These are phyloP conservation scores for Lissocephala sabroskyi DNA, from an alignment of 2,888 invertebrate genomes.

Conservation along the genomic window DNA sequence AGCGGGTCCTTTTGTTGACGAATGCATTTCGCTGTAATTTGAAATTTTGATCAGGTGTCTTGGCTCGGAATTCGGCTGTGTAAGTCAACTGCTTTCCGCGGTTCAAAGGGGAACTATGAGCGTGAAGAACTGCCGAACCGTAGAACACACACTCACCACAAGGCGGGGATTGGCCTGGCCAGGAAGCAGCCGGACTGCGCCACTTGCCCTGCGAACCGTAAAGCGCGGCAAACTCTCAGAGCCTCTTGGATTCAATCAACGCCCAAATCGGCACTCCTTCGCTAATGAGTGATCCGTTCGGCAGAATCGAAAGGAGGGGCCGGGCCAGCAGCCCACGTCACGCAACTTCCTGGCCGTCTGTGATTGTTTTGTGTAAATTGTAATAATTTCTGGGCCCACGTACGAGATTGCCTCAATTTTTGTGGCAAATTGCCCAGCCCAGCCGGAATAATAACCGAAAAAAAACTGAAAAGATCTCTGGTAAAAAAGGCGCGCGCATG, in stretches of 20 bases:
- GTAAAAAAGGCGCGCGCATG: constrained; percentile 23
- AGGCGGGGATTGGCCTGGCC: background rate
- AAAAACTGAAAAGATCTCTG: constrained; percentile 17
- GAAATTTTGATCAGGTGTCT: constrained; percentile 63
- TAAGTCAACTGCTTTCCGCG: constrained; percentile 13
- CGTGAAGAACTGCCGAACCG: constrained; percentile 57
- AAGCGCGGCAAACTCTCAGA: no score
- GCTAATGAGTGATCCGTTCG: no score
- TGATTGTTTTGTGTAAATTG: no score
- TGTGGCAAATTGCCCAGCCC: constrained; percentile 18
- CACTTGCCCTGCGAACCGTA: constrained; percentile 54
- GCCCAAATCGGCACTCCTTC: no score
- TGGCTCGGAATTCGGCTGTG: constrained; percentile 10
- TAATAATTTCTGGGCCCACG: no score
- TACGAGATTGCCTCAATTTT: no score
- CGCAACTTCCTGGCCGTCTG: no score
- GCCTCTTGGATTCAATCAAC: no score
- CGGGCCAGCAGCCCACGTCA: no score
- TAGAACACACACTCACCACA: constrained; percentile 32
- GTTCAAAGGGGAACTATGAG: constrained; percentile 57
- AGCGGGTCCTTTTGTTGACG: constrained; percentile 55
- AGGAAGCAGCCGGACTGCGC: constrained; percentile 32
- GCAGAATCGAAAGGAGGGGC: no score
- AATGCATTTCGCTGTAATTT: constrained; percentile 52
- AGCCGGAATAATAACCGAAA: constrained; percentile 46